Evolutionary conservation across 2,888 invertebrate genomes (phyloP).

Genomic region (Dicyrtomina minuta): DNA sequence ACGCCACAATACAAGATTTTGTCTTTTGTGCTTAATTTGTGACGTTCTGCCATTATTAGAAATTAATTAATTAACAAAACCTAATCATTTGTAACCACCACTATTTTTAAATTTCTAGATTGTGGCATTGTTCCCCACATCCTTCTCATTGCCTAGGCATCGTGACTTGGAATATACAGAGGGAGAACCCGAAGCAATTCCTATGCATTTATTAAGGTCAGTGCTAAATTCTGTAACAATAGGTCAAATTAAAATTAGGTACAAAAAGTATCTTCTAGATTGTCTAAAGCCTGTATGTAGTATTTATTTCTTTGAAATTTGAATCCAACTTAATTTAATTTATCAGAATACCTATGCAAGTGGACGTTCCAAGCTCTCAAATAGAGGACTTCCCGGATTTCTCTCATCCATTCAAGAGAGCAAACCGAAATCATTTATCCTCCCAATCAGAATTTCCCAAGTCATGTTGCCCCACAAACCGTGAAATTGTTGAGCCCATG

Average conservation of each 20-base stretch:
- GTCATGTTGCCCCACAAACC: slow-evolving; percentile 75
- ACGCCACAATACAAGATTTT: no score
- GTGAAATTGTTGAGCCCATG: slow-evolving; percentile 74
- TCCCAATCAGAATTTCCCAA: slow-evolving; percentile 34
- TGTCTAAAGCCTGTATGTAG: no score
- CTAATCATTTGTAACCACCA: no score
- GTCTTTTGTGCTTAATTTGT: no score
- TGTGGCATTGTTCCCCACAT: slow-evolving; percentile 19
- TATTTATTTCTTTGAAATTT: no score
- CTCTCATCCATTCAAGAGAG: background rate
- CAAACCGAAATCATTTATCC: slow-evolving; percentile 13
- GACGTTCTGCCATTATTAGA: no score
- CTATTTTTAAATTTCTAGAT: slow-evolving; percentile 12
- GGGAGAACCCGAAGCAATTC: slow-evolving; percentile 24
- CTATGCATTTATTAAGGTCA: slow-evolving; percentile 27
- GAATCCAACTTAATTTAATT: no score
- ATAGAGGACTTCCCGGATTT: slow-evolving; percentile 31
- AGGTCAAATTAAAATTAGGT: background rate
- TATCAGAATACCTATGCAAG: slow-evolving; percentile 38
- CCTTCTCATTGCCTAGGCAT: slow-evolving; percentile 21
- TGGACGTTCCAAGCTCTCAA: slow-evolving; percentile 37
- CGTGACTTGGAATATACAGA: slow-evolving; percentile 25
- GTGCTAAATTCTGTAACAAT: background rate
- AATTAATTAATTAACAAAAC: no score
- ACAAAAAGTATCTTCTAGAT: no score